Evolutionary conservation across 2,797 vertebrate species (phyloP), one percentile per base, ranked within the genome.

Genomic region (Bovichtus variegatus): DNA sequence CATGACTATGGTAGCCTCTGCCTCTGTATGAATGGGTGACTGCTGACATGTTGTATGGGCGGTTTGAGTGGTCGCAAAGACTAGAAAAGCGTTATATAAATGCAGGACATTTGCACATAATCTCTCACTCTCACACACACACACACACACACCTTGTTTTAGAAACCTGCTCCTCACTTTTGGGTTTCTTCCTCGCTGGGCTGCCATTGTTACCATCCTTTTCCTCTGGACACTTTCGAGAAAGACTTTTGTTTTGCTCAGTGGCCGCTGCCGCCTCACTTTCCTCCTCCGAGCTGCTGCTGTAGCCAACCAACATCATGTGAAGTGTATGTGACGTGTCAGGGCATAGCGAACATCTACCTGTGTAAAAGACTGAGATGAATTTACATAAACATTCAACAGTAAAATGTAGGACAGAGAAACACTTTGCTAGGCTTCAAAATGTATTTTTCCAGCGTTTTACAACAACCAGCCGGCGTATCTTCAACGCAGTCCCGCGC

Each of bases 211-310:
- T 31, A 18, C 13, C 59, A 5, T 60, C 79, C 0, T 75, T 60
- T 27, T 86, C 77, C 19, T 82, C 78, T 6, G 41, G 23, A 8
- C 34, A 21, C 27, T 74, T 71, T 34, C 18, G 68, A 53, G 31
- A 34, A 3, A 5, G 15, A 5, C 13, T 50, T 44, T 29, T 60
- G 27, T 57, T 74, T 63, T 1, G 0, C 6, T 2, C 16, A 10
- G 40, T 57, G 11, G 23, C 23, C 1, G 18, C 47, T 25, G 21
- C 40, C 2, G 25, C 50, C 31, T 80, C 85, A n/a, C 57, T 67
- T 6, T 96, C 94, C 8, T 95, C 95, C 55, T 95, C 95, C 3
- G 95, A 95, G 68, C 94, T 95, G 89, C 95, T 95, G 86, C 95
- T 96, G 86, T 96, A 96, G 57, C 82, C 84, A 1, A 95, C 95